Conservation (phyloP, 2,113 vertebrate genomes). For the Elachura formosa region DNA sequence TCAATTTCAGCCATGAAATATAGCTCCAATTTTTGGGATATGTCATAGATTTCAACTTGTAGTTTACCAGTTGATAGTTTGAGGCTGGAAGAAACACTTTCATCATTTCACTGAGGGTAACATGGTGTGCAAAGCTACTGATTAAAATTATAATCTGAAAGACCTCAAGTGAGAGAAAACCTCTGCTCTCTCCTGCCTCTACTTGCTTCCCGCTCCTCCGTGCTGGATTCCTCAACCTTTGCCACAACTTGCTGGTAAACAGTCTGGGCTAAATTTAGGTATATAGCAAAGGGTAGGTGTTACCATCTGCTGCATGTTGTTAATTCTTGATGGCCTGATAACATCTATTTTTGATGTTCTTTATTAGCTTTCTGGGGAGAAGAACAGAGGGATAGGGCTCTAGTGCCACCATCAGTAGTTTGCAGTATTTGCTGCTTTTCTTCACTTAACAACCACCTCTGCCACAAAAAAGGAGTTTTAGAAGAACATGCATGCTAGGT, state of each 20-base stretch:
- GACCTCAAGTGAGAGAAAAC: background rate
- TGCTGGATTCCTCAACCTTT: background rate
- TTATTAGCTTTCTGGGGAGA: conserved; percentile 5
- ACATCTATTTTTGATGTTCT: conserved; percentile 32
- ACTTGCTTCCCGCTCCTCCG: background rate
- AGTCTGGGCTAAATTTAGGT: conserved; percentile 53
- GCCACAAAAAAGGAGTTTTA: background rate
- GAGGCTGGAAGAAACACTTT: background rate
- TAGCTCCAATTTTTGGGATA: background rate
- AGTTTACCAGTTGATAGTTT: background rate
- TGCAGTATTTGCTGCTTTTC: background rate
- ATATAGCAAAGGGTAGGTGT: conserved; percentile 39
- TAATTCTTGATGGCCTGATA: conserved; percentile 46
- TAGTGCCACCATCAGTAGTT: conserved; percentile 54
- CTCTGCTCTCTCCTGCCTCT: background rate
- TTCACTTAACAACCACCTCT: background rate
- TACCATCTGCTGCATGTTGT: conserved; percentile 51
- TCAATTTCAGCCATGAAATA: background rate
- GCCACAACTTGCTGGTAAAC: conserved; percentile 45
- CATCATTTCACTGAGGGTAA: background rate
- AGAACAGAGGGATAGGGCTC: conserved; percentile 11
- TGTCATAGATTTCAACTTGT: background rate
- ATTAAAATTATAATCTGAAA: background rate
- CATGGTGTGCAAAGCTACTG: background rate
- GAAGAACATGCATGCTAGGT: background rate